These are phyloP conservation scores for Drosophila melanocephala DNA, from an alignment of 2,888 invertebrate genomes.

Conservation along the genomic window DNA sequence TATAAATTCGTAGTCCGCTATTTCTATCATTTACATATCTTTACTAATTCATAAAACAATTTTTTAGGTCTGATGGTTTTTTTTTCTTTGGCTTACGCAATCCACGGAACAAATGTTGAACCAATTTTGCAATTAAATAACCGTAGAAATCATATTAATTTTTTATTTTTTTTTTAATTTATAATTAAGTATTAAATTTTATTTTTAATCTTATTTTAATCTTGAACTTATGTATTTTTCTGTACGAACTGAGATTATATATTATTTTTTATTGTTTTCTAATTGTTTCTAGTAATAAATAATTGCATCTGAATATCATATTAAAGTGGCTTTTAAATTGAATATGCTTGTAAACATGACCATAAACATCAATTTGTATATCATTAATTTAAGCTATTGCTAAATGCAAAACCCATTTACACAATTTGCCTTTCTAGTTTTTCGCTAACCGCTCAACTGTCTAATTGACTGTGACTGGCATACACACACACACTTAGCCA, in stretches of 20 bases:
- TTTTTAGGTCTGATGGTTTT: background rate
- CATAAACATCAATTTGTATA: background rate
- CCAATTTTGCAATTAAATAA: background rate
- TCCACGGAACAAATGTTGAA: background rate
- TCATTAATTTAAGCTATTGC: slow-evolving; percentile 3
- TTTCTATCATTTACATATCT: background rate
- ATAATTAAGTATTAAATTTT: background rate
- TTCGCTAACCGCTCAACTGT: slow-evolving; percentile 32
- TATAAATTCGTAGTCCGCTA: background rate
- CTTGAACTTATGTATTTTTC: background rate
- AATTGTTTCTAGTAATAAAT: background rate
- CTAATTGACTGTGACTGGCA: slow-evolving; percentile 53
- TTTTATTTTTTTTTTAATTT: background rate
- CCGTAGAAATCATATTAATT: too few species aligned
- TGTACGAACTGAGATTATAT: fast-evolving
- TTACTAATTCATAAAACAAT: background rate
- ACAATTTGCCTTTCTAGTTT: slow-evolving; percentile 26
- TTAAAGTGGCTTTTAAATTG: background rate
- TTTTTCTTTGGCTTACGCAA: background rate
- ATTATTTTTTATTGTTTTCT: background rate
- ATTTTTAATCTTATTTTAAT: background rate
- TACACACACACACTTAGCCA: slow-evolving; percentile 1
- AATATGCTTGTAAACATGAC: background rate
- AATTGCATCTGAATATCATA: background rate
- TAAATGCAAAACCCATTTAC: background rate